Evolutionary conservation across 2,113 vertebrate genomes (phyloP), one percentile per base, ranked within the genome.

Genomic region (Xyliphius kryptos): DNA sequence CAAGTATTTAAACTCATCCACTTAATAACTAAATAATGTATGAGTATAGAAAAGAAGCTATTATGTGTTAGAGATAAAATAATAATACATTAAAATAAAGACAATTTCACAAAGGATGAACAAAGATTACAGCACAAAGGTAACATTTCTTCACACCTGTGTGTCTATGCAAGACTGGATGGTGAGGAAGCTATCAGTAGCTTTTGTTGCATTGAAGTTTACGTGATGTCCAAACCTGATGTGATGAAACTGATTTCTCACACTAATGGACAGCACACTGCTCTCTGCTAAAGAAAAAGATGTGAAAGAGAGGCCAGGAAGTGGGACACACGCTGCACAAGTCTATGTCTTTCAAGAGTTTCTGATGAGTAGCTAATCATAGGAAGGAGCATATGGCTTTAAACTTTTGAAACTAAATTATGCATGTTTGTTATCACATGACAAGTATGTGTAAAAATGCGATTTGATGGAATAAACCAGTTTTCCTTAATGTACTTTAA

Each of bases 401-500:
- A 10, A 63, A 48, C 43, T 22, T 12, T 26, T 47, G 43, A 57
- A 32, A 50, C 37, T 14, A 37, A 19, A 44, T 57, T 20, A 53
- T 40, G 55, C 9, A 3, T 63, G 17, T 43, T 48, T 44, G 21
- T 9, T 8, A 56, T 56, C 6, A 21, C 17, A 14, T 48, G 49
- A 22, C 32, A 41, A 19, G 51, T 14, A 67, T 49, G 62, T 77
- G 77, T 80, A 80, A 47, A 63, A 48, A 83, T 70, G 78, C 70
- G 80, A 86, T 80, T 72, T 78, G 78, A n/a, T n/a, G n/a, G n/a
- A n/a, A 32, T 32, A 32, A 32, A 32, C 26, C 26, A 1, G 7
- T 32, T 32, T 32, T 32, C 7, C 26, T 32, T 32, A 32, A 32
- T 32, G 26, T 6, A 12, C 40, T 41, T 41, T 41, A 10, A 12